phyloP scores from a whole-genome alignment of 2,797 vertebrate genomes.

The Molothrus ater region DNA sequence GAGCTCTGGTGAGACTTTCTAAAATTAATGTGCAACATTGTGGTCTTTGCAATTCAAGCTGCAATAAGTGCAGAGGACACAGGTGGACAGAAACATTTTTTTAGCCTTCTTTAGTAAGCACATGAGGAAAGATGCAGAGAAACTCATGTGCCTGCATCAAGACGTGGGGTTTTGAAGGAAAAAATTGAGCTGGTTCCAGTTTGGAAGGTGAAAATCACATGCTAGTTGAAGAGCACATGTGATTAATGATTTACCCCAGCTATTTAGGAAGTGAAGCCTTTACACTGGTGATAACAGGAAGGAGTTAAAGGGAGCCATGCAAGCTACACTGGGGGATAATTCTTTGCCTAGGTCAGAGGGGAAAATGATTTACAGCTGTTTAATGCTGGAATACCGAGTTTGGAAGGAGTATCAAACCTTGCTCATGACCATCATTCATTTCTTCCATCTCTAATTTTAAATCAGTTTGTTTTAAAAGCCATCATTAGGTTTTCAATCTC shows the following conservation, averaged over 20 bases:
- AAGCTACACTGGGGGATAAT: neutral
- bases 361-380: neutral
- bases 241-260: neutral
- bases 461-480: neutral
- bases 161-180: neutral
- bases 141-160: neutral
- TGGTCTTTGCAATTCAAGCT: neutral
- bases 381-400: neutral
- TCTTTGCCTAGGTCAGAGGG: neutral
- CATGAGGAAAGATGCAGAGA: neutral
- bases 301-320: neutral
- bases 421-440: neutral
- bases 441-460: neutral
- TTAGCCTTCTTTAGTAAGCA: neutral
- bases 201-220: neutral
- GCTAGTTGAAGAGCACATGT: neutral
- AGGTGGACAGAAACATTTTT: neutral
- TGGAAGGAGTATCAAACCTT: neutral
- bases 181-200: neutral
- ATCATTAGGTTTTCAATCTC: constrained; percentile 22
- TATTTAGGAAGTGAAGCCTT: neutral
- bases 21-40: neutral
- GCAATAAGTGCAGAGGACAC: neutral
- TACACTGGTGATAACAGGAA: neutral
- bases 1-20: neutral